Base-by-base conservation (phyloP, 2,888 invertebrate genomes). In the Megamerina dolium region DNA sequence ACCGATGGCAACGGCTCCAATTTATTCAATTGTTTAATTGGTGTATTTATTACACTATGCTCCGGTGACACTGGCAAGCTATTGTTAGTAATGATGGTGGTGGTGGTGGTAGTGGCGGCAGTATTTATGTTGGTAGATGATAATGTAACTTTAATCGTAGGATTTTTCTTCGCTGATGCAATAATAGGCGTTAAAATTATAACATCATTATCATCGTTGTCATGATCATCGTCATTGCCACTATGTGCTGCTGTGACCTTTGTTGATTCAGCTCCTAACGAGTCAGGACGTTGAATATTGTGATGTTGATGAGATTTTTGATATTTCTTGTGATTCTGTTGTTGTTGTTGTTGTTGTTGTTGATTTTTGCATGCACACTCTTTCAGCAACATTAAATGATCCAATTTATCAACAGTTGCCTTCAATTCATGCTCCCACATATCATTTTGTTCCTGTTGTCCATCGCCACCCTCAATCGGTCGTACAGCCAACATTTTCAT, bases 341-440 rank as follows among this genome's bases (percentile, higher is more conserved):
- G 54, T 39, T 58, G 57, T 16, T 57, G 52, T 19, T 50, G 43
- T 19, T 48, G 42, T 8, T 43, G 54, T 49, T 41, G n/a, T 40
- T 58, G 50, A 49, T 62, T 48, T 51, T 59, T 56, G 9, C 53
- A 53, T 34, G 59, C 60, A 41, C 59, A 56, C 45, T 83, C 82
- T 54, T 81, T 78, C 71, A 82, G 76, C 75, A 83, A 75, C 61
- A 84, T 72, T 32, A 83, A 70, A 55, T 83, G 82, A 64, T 86
- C 86, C 5, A 87, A 68, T 58, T 85, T 85, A 58, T 86, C 81
- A n/a, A 86, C 81, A 0, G 85, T 85, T 37, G 81, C 81, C 63
- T 84, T 85, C 6, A 87, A 65, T 60, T 87, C 87, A 23, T 80
- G 73, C 47, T 86, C 86, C 87, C 87, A 87, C 2, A 80, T 76